A percentile compares a stretch with the other conserved stretches of the same genome.
These are phyloP conservation scores for Chrysemys picta DNA, from an alignment of 2,113 vertebrate genomes.

Conservation along the genomic window DNA sequence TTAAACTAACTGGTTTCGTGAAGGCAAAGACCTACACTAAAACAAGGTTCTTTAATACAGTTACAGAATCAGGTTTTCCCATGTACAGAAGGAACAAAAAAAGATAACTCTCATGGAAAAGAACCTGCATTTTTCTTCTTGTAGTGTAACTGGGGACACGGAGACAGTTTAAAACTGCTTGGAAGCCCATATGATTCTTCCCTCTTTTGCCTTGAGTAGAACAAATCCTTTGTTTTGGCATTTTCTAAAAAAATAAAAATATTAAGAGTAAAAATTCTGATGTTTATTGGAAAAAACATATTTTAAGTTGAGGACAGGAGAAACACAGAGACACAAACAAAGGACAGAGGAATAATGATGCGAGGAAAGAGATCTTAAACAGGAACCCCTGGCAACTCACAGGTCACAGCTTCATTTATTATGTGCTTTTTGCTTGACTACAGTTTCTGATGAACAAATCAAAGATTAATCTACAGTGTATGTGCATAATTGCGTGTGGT, in stretches of 20 bases:
- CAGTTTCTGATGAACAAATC: not conserved
- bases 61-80: slow-evolving; percentile 1
- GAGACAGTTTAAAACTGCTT: not conserved
- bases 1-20: not conserved
- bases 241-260: not conserved
- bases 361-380: not conserved
- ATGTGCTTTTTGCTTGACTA: not conserved
- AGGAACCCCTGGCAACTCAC: not conserved
- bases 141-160: not conserved
- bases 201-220: not conserved
- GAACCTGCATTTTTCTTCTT: not conserved
- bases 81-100: not conserved
- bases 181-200: not conserved
- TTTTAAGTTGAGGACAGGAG: not conserved
- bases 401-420: not conserved
- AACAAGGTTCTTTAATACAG: slow-evolving; percentile 4
- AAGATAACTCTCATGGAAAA: not conserved
- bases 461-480: not conserved
- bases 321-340: not conserved
- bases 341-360: not conserved
- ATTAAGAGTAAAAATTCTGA: not conserved
- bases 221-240: accelerated
- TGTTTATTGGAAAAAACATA: not conserved
- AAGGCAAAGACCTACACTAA: not conserved
- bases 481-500: not conserved